Evolutionary conservation across 2,113 vertebrate species (phyloP).

Genomic region (Callionymus lyra): DNA sequence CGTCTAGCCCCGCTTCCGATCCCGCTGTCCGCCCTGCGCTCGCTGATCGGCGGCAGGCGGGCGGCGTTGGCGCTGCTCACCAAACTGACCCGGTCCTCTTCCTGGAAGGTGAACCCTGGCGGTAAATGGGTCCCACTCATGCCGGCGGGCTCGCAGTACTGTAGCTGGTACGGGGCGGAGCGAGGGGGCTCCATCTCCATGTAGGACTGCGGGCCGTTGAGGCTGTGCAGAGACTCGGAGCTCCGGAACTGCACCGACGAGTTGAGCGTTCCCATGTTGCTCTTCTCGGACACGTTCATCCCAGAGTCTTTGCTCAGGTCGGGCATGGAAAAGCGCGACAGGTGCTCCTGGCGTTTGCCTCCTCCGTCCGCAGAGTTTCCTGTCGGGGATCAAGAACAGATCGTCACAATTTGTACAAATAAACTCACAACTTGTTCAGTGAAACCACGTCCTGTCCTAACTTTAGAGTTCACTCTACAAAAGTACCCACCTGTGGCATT

Average conservation of each 20-base stretch:
- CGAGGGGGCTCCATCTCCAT: constrained; percentile 77
- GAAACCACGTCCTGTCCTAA: too few relatives aligned
- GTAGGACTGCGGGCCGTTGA: constrained; percentile 79
- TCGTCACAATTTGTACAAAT: background rate
- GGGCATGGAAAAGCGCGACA: constrained; percentile 96
- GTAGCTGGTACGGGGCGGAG: constrained; percentile 66
- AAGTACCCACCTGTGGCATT: constrained; percentile 79
- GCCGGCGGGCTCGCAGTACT: constrained; percentile 69
- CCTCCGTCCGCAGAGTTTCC: constrained; percentile 82
- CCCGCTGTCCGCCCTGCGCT: constrained; percentile 66
- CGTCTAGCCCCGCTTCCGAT: constrained; percentile 45
- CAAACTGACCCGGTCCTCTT: constrained; percentile 71
- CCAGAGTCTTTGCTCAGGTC: constrained; percentile 98
- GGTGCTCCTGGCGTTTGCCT: constrained; percentile 85
- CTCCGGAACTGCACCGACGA: constrained; percentile 87
- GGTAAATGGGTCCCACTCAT: constrained; percentile 67
- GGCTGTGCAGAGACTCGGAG: constrained; percentile 86
- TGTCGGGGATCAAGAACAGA: constrained; percentile 34
- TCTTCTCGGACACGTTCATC: constrained; percentile 92
- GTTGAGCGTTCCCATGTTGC: constrained; percentile 86
- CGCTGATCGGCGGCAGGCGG: constrained; percentile 79
- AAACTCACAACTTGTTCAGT: too few relatives aligned
- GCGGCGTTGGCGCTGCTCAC: constrained; percentile 69
- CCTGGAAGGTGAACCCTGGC: constrained; percentile 84
- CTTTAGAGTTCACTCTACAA: too few relatives aligned